These are phyloP conservation scores for Melanocharis versteri DNA, from an alignment of 2,113 vertebrate genomes.

Conservation along the genomic window DNA sequence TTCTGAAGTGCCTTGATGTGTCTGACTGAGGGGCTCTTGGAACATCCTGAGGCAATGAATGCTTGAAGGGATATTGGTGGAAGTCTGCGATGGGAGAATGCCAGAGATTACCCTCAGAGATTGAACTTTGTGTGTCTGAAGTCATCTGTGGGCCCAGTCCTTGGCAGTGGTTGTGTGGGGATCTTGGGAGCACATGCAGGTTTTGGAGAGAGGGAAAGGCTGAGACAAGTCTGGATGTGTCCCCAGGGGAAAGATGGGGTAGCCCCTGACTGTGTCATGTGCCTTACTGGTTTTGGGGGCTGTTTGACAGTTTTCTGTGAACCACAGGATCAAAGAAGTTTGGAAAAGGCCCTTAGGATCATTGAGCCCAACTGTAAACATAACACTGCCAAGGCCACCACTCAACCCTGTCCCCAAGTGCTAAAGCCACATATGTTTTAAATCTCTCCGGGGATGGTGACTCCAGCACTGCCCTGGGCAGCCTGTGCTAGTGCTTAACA, in stretches of 20 bases:
- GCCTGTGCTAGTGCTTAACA: not conserved
- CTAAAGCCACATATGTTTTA: not conserved
- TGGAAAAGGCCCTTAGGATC: not conserved
- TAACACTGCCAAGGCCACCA: not conserved
- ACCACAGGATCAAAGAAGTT: not conserved
- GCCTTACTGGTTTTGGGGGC: not conserved
- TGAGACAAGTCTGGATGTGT: not conserved
- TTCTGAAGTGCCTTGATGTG: not conserved
- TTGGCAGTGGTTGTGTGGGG: not conserved
- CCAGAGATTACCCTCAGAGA: not conserved
- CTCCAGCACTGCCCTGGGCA: not conserved
- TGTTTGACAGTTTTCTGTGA: not conserved
- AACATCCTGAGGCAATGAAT: not conserved
- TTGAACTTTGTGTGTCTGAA: not conserved
- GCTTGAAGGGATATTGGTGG: not conserved
- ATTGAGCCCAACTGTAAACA: not conserved
- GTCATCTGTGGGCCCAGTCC: not conserved
- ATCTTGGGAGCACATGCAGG: not conserved
- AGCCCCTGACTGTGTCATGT: fast-evolving
- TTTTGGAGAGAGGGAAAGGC: not conserved
- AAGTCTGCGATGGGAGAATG: not conserved
- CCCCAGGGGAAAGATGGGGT: not conserved
- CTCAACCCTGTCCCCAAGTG: not conserved
- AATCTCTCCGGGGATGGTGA: not conserved
- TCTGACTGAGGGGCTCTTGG: not conserved